These are phyloP conservation scores for Drosophila ezoana DNA, from an alignment of 2,888 invertebrate species.

Conservation along the genomic window DNA sequence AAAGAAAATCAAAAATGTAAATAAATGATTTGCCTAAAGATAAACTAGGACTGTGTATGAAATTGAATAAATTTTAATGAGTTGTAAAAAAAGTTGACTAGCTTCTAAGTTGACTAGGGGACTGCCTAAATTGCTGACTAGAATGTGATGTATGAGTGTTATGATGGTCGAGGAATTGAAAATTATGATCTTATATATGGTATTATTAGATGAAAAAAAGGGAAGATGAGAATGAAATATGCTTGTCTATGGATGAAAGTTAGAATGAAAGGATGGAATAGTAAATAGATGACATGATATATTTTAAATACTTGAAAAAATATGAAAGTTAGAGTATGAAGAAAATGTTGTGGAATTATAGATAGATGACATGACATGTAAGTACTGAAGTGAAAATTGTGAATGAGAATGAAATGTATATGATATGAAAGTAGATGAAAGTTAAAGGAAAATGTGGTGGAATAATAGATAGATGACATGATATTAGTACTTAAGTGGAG, in stretches of 20 bases:
- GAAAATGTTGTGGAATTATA: too few species aligned
- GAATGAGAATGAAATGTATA: background rate
- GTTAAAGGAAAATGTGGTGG: background rate
- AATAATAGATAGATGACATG: too few species aligned
- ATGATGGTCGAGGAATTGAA: background rate
- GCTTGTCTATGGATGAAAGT: background rate
- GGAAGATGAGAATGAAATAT: conserved; percentile 7
- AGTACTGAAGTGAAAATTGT: too few species aligned
- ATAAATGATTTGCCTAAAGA: conserved; percentile 34
- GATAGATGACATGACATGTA: too few species aligned
- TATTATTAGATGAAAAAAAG: background rate
- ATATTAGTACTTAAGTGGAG: background rate
- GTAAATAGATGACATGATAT: background rate
- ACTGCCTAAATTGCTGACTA: conserved; percentile 61
- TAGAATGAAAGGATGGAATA: background rate
- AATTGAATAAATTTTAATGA: conserved; percentile 21
- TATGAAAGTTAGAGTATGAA: too few species aligned
- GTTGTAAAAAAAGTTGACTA: conserved; percentile 30
- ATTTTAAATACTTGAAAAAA: too few species aligned
- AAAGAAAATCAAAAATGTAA: conserved; percentile 33
- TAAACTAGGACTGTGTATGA: conserved; percentile 60
- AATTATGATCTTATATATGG: background rate
- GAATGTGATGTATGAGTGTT: conserved; percentile 17
- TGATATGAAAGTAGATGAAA: background rate
- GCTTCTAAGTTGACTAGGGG: conserved; percentile 45